Conservation (phyloP, 2,113 vertebrate genomes). For the Nycticebus coucang region DNA sequence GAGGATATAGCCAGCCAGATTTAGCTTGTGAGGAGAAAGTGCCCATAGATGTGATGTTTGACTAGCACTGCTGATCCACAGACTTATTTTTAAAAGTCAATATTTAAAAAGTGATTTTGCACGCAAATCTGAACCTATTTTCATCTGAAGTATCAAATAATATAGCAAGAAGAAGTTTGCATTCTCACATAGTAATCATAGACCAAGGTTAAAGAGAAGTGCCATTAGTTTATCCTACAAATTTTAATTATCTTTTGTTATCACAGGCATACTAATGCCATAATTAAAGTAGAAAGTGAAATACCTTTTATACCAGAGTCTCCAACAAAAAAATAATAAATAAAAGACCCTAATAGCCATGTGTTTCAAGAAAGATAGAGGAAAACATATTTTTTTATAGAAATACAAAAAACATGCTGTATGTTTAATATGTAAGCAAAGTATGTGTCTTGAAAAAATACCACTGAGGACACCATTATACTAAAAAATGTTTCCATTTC, state of each 20-base stretch:
- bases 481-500: background rate
- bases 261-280: background rate
- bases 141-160: background rate
- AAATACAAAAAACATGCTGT: background rate
- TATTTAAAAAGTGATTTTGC: background rate
- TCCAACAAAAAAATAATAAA: background rate
- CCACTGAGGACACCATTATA: background rate
- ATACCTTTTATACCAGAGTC: background rate
- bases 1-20: background rate
- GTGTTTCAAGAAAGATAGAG: background rate
- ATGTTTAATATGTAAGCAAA: background rate
- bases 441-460: background rate
- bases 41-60: background rate
- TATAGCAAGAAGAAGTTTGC: background rate
- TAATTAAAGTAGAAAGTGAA: background rate
- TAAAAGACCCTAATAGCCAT: background rate
- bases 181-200: background rate
- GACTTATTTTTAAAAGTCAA: background rate
- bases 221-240: no score
- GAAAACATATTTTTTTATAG: background rate
- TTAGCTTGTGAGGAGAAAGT: background rate
- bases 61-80: background rate
- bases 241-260: background rate
- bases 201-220: background rate
- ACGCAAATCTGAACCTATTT: background rate